Evolutionary conservation across 53 echinoderm and acorn worm species (phyloP).

Genomic region (Henricia sp.): DNA sequence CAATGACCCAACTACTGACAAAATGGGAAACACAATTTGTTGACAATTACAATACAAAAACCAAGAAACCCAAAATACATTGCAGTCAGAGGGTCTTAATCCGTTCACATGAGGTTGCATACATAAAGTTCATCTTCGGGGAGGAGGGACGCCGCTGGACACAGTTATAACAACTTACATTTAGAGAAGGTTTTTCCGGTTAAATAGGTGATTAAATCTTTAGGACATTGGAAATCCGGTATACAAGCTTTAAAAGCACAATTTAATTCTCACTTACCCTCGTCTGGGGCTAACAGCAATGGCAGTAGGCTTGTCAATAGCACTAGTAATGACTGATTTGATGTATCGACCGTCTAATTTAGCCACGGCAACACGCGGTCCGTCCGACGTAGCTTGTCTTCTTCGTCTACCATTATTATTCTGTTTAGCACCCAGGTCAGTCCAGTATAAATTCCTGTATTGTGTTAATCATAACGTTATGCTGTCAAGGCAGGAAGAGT

Average conservation of each 20-base stretch:
- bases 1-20: no score
- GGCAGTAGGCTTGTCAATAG: constrained; percentile 41
- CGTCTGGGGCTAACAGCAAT: constrained; percentile 72
- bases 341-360: constrained; percentile 89
- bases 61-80: background rate
- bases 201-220: no score
- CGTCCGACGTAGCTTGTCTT: background rate
- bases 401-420: background rate
- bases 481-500: no score
- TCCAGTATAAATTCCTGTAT: constrained; percentile 96
- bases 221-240: no score
- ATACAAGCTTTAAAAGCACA: no score
- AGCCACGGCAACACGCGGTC: constrained; percentile 74
- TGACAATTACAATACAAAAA: no score
- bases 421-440: constrained; percentile 71
- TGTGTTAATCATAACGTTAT: no score
- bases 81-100: background rate
- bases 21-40: no score
- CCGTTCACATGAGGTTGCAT: background rate
- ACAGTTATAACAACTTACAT: no score
- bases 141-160: no score
- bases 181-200: no score
- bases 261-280: constrained; percentile 54
- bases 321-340: constrained; percentile 46
- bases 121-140: no score